phyloP scores from a whole-genome alignment of 2,888 invertebrate genomes.

The Cephonodes hylas region DNA sequence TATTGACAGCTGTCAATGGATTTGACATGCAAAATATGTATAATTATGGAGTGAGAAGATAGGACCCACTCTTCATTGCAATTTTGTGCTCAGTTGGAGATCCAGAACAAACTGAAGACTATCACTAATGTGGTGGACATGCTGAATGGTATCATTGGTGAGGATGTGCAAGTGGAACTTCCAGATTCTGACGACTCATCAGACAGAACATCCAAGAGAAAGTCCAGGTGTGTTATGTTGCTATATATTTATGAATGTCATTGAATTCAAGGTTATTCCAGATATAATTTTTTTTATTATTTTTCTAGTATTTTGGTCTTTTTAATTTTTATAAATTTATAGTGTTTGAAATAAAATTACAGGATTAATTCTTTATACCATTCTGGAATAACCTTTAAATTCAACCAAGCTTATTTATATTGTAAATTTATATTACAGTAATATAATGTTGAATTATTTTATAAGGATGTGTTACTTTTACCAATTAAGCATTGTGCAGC shows the following conservation, averaged over 20 bases:
- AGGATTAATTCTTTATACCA: neutral
- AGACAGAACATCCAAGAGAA: slow-evolving; percentile 57
- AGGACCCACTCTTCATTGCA: slow-evolving; percentile 22
- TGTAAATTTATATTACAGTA: neutral
- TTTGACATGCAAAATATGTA: neutral
- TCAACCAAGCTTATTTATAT: neutral
- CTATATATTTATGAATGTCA: neutral
- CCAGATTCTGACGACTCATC: slow-evolving; percentile 46
- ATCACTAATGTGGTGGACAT: slow-evolving; percentile 94
- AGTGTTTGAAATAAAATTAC: neutral
- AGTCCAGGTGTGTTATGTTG: slow-evolving; percentile 62
- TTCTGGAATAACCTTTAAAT: neutral
- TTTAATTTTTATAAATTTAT: too few species aligned
- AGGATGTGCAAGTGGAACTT: slow-evolving; percentile 71
- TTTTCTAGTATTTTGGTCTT: too few species aligned
- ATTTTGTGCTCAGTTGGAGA: slow-evolving; percentile 83
- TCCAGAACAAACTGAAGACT: slow-evolving; percentile 89
- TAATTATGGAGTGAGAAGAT: neutral
- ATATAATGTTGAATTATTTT: neutral
- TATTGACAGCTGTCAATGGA: neutral
- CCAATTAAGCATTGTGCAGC: neutral
- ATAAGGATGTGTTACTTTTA: neutral
- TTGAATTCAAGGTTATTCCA: neutral
- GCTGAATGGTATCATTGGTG: slow-evolving; percentile 91
- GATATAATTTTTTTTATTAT: neutral